phyloP scores from a whole-genome alignment of 2,888 invertebrate species.

The Parthenolecanium corni region DNA sequence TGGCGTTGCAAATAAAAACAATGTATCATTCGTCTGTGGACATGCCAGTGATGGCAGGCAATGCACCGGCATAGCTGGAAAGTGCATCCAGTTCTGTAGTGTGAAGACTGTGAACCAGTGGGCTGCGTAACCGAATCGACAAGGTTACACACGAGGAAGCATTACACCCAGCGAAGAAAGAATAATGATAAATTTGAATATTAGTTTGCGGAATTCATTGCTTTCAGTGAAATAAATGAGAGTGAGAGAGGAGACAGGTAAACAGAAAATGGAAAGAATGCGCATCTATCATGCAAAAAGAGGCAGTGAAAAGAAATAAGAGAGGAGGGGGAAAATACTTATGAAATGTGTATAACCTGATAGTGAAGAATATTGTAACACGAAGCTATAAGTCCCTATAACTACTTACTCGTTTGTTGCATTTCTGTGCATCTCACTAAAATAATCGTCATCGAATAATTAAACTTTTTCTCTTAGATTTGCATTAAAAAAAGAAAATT shows the following conservation, averaged over 20 bases:
- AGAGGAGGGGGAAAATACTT: no score
- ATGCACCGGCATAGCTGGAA: slow-evolving; percentile 11
- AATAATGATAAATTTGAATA: slow-evolving; percentile 13
- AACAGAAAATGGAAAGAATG: background rate
- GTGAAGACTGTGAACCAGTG: slow-evolving; percentile 4
- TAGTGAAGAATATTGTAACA: background rate
- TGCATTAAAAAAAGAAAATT: no score
- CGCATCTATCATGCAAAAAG: no score
- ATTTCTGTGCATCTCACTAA: background rate
- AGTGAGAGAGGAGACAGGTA: background rate
- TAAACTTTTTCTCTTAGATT: no score
- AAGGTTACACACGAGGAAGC: slow-evolving; percentile 9
- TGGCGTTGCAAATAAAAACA: background rate
- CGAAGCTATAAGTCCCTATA: slow-evolving; percentile 14
- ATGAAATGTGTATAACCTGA: no score
- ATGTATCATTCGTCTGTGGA: slow-evolving; percentile 10
- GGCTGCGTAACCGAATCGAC: slow-evolving; percentile 2
- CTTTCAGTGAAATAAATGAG: background rate
- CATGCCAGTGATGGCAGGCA: background rate
- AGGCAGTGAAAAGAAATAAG: no score
- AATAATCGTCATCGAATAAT: no score
- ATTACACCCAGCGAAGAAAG: background rate
- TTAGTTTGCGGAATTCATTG: slow-evolving; percentile 20
- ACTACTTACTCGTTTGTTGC: slow-evolving; percentile 17
- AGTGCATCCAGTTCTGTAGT: slow-evolving; percentile 13